These are phyloP conservation scores for Agrotis exclamationis DNA, from an alignment of 2,888 invertebrate genomes.

Conservation along the genomic window DNA sequence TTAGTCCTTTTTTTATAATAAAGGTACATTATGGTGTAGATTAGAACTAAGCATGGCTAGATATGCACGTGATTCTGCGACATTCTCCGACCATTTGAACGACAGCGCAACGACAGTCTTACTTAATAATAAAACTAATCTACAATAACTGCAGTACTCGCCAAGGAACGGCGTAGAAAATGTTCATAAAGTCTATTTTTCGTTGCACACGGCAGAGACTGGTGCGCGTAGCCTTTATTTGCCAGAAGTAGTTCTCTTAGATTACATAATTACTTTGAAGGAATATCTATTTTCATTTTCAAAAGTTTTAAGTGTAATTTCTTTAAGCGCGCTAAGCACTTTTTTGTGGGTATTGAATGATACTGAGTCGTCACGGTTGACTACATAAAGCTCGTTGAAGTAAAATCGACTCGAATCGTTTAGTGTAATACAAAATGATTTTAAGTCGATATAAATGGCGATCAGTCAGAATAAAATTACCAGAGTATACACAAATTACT, in stretches of 20 bases:
- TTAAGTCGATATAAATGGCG: too few species aligned
- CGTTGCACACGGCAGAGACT: constrained; percentile 42
- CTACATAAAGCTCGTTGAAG: too few species aligned
- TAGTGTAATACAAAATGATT: too few species aligned
- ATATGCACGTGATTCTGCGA: background rate
- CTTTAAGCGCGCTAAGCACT: too few species aligned
- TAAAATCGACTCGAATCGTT: too few species aligned
- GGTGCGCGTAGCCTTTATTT: constrained; percentile 1
- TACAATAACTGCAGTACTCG: constrained; percentile 64
- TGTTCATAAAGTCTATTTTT: constrained; percentile 36
- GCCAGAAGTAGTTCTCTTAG: background rate
- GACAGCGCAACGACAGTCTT: constrained; percentile 57
- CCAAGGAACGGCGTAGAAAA: constrained; percentile 45
- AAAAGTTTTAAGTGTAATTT: too few species aligned
- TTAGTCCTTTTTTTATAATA: too few species aligned
- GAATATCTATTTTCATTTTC: background rate
- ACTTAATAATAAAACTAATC: constrained; percentile 60
- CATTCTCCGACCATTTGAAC: constrained; percentile 44
- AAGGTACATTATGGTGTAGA: background rate
- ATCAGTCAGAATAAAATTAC: too few species aligned
- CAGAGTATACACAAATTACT: too few species aligned
- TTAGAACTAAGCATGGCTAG: constrained; percentile 12
- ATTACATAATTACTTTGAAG: constrained; percentile 5
- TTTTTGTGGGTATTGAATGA: too few species aligned
- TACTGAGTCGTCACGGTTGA: too few species aligned